A percentile compares a stretch with the other conserved stretches of the same genome.
Evolutionary conservation across 2,797 vertebrate genomes (phyloP).

Genomic region (Sebastes kiyomatsui): DNA sequence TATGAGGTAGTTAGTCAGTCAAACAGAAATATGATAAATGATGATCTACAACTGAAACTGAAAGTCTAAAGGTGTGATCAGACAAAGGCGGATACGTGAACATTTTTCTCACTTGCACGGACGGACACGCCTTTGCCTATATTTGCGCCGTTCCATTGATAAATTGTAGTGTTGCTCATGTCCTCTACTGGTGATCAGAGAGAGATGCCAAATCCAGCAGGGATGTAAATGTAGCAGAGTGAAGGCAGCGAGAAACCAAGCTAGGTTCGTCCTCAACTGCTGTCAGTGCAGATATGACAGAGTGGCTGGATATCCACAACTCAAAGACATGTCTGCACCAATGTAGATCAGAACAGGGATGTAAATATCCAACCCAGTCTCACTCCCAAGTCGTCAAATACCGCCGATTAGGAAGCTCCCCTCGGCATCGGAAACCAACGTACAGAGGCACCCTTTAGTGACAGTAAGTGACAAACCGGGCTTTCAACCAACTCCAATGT

Average conservation of each 20-base stretch:
- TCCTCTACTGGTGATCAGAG: background rate
- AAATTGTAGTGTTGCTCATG: background rate
- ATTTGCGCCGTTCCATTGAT: background rate
- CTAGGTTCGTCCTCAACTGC: background rate
- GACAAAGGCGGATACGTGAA: background rate
- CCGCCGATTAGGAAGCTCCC: no score
- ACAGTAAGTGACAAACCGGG: no score
- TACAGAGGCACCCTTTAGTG: no score
- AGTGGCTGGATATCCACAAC: no score
- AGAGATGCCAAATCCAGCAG: background rate
- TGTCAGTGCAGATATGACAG: background rate
- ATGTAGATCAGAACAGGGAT: background rate
- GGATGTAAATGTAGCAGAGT: background rate
- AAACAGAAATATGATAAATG: background rate
- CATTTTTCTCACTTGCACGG: background rate
- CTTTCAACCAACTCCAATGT: no score
- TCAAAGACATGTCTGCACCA: background rate
- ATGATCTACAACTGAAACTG: background rate
- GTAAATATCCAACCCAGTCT: background rate
- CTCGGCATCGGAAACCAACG: no score
- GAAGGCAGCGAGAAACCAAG: background rate
- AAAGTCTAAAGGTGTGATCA: background rate
- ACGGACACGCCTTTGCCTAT: background rate
- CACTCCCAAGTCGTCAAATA: no score
- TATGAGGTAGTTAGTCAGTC: background rate